These are phyloP conservation scores for Danio aesculapii DNA, from an alignment of 2,797 vertebrate genomes.

Conservation along the genomic window DNA sequence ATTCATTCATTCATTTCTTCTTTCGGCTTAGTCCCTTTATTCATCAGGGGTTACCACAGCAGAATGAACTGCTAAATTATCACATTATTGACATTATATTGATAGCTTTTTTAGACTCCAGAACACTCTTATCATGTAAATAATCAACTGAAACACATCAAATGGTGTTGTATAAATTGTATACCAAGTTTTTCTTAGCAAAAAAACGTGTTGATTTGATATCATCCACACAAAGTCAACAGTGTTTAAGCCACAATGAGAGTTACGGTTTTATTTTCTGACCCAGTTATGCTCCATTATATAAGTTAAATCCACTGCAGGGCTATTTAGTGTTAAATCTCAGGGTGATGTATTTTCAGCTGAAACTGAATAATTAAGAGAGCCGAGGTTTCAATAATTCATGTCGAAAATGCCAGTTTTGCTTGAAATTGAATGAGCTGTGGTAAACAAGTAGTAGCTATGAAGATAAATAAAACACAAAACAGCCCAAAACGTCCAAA, in stretches of 20 bases:
- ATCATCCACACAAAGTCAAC: neutral
- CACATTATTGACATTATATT: no score
- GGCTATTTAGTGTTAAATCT: neutral
- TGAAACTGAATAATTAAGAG: conserved; percentile 43
- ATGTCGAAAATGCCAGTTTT: conserved; percentile 33
- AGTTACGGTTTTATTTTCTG: neutral
- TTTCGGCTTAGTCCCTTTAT: no score
- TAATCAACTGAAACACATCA: no score
- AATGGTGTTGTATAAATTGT: no score
- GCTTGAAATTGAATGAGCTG: conserved; percentile 20
- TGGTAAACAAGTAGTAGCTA: conserved; percentile 23
- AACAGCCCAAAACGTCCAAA: neutral
- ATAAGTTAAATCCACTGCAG: conserved; percentile 14
- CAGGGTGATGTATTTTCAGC: conserved; percentile 1
- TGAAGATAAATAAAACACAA: conserved; percentile 14
- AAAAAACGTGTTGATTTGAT: no score
- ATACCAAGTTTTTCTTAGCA: no score
- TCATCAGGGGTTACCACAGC: no score
- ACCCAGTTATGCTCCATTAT: neutral
- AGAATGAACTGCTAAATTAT: no score
- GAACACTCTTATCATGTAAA: no score
- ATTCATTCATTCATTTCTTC: no score
- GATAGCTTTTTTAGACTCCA: no score
- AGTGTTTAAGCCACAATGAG: conserved; percentile 9
- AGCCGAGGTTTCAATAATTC: conserved; percentile 38